Base-by-base conservation (phyloP, 2,113 vertebrate species). In the Phylloscopus trochiloides region DNA sequence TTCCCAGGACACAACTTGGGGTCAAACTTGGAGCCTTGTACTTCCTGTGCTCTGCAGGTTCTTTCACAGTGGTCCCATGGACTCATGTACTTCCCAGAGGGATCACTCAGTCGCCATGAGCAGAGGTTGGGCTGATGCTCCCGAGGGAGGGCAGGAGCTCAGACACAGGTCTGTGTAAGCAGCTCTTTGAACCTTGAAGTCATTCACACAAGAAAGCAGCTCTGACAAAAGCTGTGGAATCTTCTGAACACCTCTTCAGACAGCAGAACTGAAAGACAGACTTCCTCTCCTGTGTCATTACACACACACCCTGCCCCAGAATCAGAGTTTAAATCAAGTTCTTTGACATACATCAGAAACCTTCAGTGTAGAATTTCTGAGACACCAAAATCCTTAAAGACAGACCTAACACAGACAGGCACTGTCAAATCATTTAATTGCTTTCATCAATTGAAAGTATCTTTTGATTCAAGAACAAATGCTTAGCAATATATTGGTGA, bases 401-500 rank as follows among this genome's bases (percentile, higher is more conserved):
- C 67, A 95, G 94, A 90, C 96, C 90, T 94, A 93, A 96, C 68
- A 38, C 65, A 95, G 96, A 90, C 95, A 96, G 52, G 29, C 75
- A 78, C 51, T 91, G 84, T 88, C 95, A 96, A 96, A 95, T 78
- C 55, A 68, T 93, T 91, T 95, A 94, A 97, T 96, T 93, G 86
- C 95, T 96, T 96, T 96, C 93, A 97, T 97, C 93, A 95, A 96
- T 78, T 20, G 72, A 84, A 96, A 93, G 52, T 74, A 61, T 76
- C 96, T 96, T 96, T 97, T 97, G 96, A 97, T 96, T 96, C 79
- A 71, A 94, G 95, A 96, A 96, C 96, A 97, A 97, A 96, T 97
- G 83, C 79, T 90, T 75, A 92, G 90, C 79, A 84, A 95, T 88
- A 88, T 43, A 72, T 74, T 38, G 72, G 93, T 93, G 92, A 93